phyloP scores from a whole-genome alignment of 2,888 invertebrate species.

The Himalopsyche kuldschensis region DNA sequence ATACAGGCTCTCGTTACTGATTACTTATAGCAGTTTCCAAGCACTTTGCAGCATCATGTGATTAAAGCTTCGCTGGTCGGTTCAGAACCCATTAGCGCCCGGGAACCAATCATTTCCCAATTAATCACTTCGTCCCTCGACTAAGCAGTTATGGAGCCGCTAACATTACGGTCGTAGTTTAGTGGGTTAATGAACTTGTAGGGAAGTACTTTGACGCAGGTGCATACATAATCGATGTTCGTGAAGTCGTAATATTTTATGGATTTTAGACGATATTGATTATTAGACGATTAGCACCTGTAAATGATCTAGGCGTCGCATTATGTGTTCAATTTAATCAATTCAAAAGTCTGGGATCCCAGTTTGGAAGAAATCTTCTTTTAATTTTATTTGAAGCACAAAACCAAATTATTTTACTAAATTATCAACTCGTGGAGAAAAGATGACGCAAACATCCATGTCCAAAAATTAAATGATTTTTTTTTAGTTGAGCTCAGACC shows the following conservation, averaged over 20 bases:
- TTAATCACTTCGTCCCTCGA: slow-evolving; percentile 10
- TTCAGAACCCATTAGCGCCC: slow-evolving; percentile 13
- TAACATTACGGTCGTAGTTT: background rate
- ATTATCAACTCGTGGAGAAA: no score
- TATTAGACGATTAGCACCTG: no score
- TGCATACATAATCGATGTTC: background rate
- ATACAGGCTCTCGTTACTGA: background rate
- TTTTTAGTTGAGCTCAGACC: no score
- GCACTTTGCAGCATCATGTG: background rate
- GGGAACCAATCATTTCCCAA: background rate
- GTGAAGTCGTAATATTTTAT: background rate
- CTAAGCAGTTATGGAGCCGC: background rate
- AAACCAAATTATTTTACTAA: no score
- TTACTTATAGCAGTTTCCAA: background rate
- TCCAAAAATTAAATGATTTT: no score
- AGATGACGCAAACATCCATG: no score
- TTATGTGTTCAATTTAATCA: no score
- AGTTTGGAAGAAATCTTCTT: no score
- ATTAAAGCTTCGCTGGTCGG: background rate
- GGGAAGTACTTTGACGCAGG: background rate
- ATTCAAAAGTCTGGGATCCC: no score
- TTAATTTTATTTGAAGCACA: no score
- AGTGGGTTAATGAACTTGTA: background rate
- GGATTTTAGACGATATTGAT: no score
- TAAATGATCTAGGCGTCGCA: no score